Evolutionary conservation across 2,113 vertebrate genomes (phyloP).

Genomic region (Eolophus roseicapilla): DNA sequence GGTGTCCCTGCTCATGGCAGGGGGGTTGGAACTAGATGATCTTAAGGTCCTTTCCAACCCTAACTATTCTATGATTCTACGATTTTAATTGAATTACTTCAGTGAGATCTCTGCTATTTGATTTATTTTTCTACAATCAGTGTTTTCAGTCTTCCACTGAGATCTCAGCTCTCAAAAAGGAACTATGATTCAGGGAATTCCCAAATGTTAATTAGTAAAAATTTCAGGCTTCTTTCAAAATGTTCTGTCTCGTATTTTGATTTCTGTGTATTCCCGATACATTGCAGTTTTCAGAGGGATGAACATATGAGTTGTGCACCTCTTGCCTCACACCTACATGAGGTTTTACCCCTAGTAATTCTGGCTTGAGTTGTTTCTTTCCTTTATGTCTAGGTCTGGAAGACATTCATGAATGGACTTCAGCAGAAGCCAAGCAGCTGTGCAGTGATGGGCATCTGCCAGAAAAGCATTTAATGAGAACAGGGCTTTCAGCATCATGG

Average conservation of each 20-base stretch:
- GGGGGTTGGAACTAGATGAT: too few species aligned
- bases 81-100: not conserved
- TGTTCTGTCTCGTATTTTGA: not conserved
- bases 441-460: not conserved
- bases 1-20: too few species aligned
- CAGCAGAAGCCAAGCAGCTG: not conserved
- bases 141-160: not conserved
- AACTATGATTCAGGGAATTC: not conserved
- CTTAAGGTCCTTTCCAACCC: too few species aligned
- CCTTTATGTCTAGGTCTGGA: not conserved
- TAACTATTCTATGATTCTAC: too few species aligned
- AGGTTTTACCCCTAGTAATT: not conserved
- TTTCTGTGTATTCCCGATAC: not conserved
- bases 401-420: not conserved
- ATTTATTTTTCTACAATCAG: not conserved
- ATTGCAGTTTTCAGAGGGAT: not conserved
- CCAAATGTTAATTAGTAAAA: not conserved
- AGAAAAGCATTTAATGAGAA: not conserved
- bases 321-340: not conserved
- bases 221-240: not conserved
- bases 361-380: not conserved
- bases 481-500: not conserved
- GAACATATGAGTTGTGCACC: not conserved
- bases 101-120: not conserved
- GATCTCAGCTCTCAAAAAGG: not conserved